Percentiles rank a stretch among this genome's conserved stretches.
Evolutionary conservation across 2,797 vertebrate genomes (phyloP).

Genomic region (Pachyuromys duprasi): DNA sequence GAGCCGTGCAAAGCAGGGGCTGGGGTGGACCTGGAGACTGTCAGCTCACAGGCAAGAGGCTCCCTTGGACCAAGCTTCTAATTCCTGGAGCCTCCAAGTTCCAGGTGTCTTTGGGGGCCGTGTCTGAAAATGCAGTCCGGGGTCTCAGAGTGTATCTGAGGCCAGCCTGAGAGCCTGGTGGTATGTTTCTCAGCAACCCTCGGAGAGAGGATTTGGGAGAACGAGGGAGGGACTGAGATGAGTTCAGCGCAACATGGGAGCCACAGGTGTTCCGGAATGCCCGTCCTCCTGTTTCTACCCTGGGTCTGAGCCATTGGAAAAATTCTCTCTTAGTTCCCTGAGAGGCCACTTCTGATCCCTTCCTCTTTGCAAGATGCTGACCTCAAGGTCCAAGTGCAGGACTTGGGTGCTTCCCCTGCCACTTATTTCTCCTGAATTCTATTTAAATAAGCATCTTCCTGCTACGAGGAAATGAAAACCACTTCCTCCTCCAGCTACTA

Average conservation of each 20-base stretch:
- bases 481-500: conserved; percentile 59
- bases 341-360: neutral
- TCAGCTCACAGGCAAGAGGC: neutral
- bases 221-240: neutral
- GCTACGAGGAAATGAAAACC: conserved; percentile 67
- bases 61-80: neutral
- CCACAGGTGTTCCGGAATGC: neutral
- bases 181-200: neutral
- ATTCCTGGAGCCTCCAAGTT: accelerated
- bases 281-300: neutral
- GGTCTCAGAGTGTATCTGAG: neutral
- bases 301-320: neutral
- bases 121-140: neutral
- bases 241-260: neutral
- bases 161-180: neutral
- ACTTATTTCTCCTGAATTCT: conserved; percentile 56
- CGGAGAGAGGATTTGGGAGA: neutral
- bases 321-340: neutral
- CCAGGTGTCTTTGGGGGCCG: neutral
- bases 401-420: conserved; percentile 9
- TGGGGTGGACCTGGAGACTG: neutral
- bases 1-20: neutral
- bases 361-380: neutral
- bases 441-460: conserved; percentile 64
- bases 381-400: neutral